phyloP scores from a whole-genome alignment of 2,888 invertebrate genomes.

The Proisotoma minuta region DNA sequence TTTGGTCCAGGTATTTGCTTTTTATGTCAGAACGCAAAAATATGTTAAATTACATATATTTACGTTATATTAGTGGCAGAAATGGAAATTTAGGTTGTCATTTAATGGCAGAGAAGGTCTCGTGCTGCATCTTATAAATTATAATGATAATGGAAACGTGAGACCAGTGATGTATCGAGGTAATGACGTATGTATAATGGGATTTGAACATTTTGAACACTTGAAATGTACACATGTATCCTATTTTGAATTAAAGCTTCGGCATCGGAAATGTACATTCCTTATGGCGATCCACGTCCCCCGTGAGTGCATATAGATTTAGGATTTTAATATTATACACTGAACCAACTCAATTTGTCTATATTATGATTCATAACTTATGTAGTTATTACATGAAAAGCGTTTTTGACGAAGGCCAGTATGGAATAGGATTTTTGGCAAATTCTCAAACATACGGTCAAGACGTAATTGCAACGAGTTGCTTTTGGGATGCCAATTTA shows the following conservation, averaged over 20 bases:
- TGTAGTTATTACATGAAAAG: not conserved
- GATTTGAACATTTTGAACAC: no score
- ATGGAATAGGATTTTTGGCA: constrained; percentile 19
- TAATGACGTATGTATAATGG: no score
- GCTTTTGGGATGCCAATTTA: constrained; percentile 14
- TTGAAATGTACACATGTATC: no score
- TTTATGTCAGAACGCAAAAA: no score
- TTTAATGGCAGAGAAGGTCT: constrained; percentile 28
- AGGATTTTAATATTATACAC: no score
- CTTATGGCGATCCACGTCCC: constrained; percentile 28
- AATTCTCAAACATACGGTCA: not conserved
- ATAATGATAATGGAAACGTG: constrained; percentile 10
- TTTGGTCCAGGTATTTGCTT: no score
- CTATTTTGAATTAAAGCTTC: no score
- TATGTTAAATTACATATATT: no score
- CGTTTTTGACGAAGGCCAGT: constrained; percentile 27
- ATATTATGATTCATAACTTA: not conserved
- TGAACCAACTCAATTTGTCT: no score
- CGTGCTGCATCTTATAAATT: constrained; percentile 24
- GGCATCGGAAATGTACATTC: constrained; percentile 28
- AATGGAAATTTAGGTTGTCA: constrained; percentile 24
- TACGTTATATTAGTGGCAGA: no score
- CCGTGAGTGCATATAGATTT: constrained; percentile 25
- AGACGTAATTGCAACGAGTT: constrained; percentile 13
- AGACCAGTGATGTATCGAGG: not conserved